phyloP scores from a whole-genome alignment of 1,140 invertebrate species.

The Aphaenogaster rudis region DNA sequence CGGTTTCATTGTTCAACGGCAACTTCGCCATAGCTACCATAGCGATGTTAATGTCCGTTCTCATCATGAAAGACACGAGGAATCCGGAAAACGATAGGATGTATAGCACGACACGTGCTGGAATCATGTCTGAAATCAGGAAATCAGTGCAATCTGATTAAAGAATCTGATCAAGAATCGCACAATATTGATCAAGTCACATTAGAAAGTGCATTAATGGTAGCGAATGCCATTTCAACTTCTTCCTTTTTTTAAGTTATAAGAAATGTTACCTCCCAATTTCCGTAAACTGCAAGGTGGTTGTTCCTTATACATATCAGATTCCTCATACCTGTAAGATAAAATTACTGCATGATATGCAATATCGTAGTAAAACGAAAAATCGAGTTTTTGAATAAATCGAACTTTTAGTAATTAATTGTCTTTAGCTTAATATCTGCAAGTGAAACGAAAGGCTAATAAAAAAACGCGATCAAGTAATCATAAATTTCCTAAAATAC shows the following conservation, averaged over 20 bases:
- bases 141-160: neutral
- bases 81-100: conserved; percentile 91
- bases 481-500: conserved; percentile 7
- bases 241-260: neutral
- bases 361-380: neutral
- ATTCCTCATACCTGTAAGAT: conserved; percentile 76
- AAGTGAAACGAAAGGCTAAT: neutral
- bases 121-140: conserved; percentile 85
- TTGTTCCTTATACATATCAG: conserved; percentile 73
- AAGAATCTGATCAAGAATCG: neutral
- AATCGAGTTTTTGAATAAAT: conserved; percentile 45
- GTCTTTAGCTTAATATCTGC: conserved; percentile 8
- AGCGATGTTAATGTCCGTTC: conserved; percentile 91
- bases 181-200: neutral
- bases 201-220: neutral
- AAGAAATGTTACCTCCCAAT: conserved; percentile 75
- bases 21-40: conserved; percentile 90
- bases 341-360: conserved; percentile 6
- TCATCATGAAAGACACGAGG: conserved; percentile 92
- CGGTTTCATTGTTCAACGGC: conserved; percentile 69
- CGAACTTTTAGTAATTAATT: conserved; percentile 21
- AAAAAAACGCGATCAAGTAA: neutral
- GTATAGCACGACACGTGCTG: conserved; percentile 90
- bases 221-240: neutral
- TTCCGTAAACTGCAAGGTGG: conserved; percentile 73